Percentiles rank a stretch among this genome's conserved stretches.
These are phyloP conservation scores for Mya arenaria DNA, from an alignment of 1,140 invertebrate genomes.

Conservation along the genomic window DNA sequence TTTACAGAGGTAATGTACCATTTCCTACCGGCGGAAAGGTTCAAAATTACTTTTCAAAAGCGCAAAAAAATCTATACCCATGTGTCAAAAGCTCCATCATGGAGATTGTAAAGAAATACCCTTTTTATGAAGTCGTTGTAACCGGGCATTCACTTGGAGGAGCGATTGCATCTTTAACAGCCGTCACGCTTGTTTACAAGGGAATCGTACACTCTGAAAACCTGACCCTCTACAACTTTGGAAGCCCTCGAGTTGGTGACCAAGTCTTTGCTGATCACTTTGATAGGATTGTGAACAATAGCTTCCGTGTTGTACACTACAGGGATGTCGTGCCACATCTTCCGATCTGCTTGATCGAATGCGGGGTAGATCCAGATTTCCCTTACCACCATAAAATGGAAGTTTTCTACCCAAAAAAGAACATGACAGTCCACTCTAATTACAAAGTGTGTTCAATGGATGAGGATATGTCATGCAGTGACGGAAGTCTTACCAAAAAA, in stretches of 20 bases:
- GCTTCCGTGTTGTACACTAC: slow-evolving; percentile 29
- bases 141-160: slow-evolving; percentile 35
- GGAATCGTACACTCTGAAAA: neutral
- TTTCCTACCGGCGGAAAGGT: slow-evolving; percentile 1
- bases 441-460: neutral
- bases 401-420: slow-evolving; percentile 5
- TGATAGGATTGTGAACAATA: slow-evolving; percentile 12
- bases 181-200: neutral
- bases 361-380: neutral
- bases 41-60: slow-evolving; percentile 7
- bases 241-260: slow-evolving; percentile 19
- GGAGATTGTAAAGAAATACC: neutral
- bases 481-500: neutral
- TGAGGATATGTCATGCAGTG: slow-evolving; percentile 11
- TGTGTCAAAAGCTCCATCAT: neutral
- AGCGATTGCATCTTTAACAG: slow-evolving; percentile 9
- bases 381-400: slow-evolving; percentile 24
- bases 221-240: slow-evolving; percentile 6
- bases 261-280: neutral
- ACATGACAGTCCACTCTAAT: neutral
- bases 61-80: neutral
- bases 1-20: neutral
- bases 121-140: neutral
- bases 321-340: slow-evolving; percentile 14
- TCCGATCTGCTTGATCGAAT: neutral